phyloP scores from a whole-genome alignment of 2,797 vertebrate genomes.

The Coregonus sp. region DNA sequence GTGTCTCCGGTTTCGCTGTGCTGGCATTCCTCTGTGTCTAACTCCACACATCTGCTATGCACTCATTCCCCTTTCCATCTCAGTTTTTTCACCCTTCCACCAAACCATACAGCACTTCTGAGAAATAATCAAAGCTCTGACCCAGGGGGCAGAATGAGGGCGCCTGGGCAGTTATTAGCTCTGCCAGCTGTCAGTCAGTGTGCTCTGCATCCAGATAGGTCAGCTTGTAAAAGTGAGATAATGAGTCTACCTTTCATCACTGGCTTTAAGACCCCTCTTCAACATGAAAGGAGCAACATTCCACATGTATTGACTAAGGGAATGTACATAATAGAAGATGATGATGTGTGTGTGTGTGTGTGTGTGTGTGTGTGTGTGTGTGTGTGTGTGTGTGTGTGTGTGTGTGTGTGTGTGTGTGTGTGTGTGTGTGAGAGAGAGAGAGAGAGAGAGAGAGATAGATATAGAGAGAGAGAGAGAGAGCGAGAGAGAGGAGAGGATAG shows the following conservation, averaged over 20 bases:
- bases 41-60: slow-evolving; percentile 14
- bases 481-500: fast-evolving
- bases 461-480: no score
- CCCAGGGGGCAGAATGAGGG: no score
- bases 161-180: not conserved
- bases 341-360: slow-evolving; percentile 18
- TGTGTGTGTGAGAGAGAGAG: not conserved
- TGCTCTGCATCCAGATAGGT: slow-evolving; percentile 38
- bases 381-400: not conserved
- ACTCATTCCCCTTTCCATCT: not conserved
- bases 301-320: slow-evolving; percentile 42
- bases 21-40: slow-evolving; percentile 20
- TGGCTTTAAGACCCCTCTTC: slow-evolving; percentile 25
- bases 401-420: not conserved
- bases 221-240: slow-evolving; percentile 41
- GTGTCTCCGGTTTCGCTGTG: slow-evolving; percentile 25
- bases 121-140: no score
- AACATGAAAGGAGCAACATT: slow-evolving; percentile 47
- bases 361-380: not conserved
- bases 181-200: slow-evolving; percentile 31
- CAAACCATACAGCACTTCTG: no score
- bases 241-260: slow-evolving; percentile 54
- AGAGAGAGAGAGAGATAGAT: not conserved
- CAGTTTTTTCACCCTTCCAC: not conserved
- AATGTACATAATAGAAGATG: slow-evolving; percentile 25